Conservation (phyloP, 1,140 invertebrate genomes). For the Dreissena rostriformis region DNA sequence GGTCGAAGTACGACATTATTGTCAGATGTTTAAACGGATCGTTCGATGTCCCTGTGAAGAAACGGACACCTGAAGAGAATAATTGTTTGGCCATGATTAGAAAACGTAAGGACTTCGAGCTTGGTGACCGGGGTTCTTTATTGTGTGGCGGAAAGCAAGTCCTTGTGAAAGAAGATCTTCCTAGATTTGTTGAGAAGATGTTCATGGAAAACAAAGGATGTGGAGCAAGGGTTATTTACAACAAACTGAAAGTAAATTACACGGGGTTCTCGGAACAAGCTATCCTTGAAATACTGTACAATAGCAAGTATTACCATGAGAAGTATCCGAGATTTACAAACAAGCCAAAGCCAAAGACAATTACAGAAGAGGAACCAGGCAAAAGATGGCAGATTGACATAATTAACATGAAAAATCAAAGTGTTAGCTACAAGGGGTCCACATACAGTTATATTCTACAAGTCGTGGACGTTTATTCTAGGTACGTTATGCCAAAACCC, state of each 20-base stretch:
- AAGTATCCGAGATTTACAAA: conserved; percentile 6
- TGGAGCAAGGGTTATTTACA: conserved; percentile 5
- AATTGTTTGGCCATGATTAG: conserved; percentile 28
- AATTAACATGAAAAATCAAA: background rate
- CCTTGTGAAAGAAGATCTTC: conserved; percentile 5
- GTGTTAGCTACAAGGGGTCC: conserved; percentile 9
- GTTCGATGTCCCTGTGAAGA: conserved; percentile 4
- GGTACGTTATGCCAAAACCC: conserved; percentile 20
- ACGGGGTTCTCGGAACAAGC: conserved; percentile 3
- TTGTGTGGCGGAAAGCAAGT: conserved; percentile 4
- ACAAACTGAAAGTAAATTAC: conserved; percentile 7
- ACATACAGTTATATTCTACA: conserved; percentile 7
- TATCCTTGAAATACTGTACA: conserved; percentile 6
- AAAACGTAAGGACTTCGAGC: conserved; percentile 28
- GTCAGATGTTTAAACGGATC: conserved; percentile 5
- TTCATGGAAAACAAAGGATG: conserved; percentile 6
- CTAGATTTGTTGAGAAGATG: conserved; percentile 6
- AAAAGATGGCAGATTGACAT: conserved; percentile 2
- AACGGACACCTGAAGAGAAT: conserved; percentile 10
- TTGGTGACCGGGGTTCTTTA: conserved; percentile 11
- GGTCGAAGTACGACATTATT: conserved; percentile 5
- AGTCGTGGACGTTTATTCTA: conserved; percentile 13
- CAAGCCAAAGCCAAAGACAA: conserved; percentile 1
- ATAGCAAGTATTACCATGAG: conserved; percentile 6
- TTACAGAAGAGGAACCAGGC: conserved; percentile 4